A percentile compares a stretch with the other conserved stretches of the same genome.
Evolutionary conservation across 2,797 vertebrate genomes (phyloP).

Genomic region (Melanotaenia boesemani): DNA sequence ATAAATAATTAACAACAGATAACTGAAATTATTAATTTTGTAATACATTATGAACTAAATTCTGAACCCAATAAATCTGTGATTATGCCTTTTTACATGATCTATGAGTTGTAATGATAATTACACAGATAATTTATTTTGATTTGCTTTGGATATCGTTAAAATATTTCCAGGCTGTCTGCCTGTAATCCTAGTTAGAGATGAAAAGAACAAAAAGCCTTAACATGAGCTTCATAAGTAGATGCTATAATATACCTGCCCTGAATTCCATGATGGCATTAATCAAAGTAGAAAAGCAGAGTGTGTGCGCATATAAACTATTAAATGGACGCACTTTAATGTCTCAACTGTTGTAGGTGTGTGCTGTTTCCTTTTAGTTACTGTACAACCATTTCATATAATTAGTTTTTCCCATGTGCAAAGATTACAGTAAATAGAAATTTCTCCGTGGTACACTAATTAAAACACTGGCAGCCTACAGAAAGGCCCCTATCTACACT

Average conservation of each 20-base stretch:
- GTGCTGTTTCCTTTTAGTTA: too few species aligned
- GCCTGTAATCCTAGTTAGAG: background rate
- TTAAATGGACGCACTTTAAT: background rate
- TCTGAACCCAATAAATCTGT: slow-evolving; percentile 22
- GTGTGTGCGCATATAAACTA: background rate
- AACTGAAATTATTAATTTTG: slow-evolving; percentile 27
- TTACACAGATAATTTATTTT: slow-evolving; percentile 23
- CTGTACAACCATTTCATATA: background rate
- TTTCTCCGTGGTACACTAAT: background rate
- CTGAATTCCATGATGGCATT: background rate
- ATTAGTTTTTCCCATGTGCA: background rate
- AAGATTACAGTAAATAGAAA: background rate
- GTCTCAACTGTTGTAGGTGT: background rate
- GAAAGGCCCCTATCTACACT: background rate
- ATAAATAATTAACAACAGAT: slow-evolving; percentile 39
- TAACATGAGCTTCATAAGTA: background rate
- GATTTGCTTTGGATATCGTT: slow-evolving; percentile 4
- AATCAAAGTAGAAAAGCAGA: background rate
- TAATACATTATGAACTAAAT: slow-evolving; percentile 31
- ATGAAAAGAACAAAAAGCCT: background rate
- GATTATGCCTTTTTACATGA: slow-evolving; percentile 28
- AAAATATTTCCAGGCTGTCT: slow-evolving; percentile 35
- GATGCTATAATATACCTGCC: background rate
- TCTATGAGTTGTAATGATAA: slow-evolving; percentile 19
- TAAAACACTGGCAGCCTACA: background rate